Base-by-base conservation (phyloP, 1,140 invertebrate species). In the Drosophila tristis region DNA sequence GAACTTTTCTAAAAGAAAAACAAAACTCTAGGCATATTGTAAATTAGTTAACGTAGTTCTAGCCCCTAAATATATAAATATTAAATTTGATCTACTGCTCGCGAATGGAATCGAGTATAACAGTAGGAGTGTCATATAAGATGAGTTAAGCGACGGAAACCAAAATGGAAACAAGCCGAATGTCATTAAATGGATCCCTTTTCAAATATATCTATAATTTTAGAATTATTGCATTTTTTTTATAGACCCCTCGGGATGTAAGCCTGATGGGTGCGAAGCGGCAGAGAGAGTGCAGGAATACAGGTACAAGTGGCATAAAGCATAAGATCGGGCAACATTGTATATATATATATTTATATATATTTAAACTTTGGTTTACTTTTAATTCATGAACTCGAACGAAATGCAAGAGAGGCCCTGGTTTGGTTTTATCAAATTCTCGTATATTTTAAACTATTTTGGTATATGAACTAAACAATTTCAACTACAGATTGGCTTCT, bases 1-100 rank as follows among this genome's bases (percentile, higher is more conserved):
- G 7, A 61, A 70, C 42, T 76, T 76, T 86, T 86, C 78, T 82
- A 6, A 63, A 78, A 87, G 82, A 59, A 80, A 75, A 86, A 62
- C 50, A 63, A 81, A 76, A 56, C 42, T 23, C 48, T 73, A 73
- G 51, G 13, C 6, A 20, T 57, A 74, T 54, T 54, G 26, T 26
- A 29, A 51, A 25, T 57, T 16, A 58, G 44, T 26, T 9, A 42
- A 35, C 51, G 35, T 62, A 73, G 13, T 55, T 64, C 25, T 66
- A 62, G 13, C 26, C 9, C 57, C 43, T 60, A 63, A 66, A 39
- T 68, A 60, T 43, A 4, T 5, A 31, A 47, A 67, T 51, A 7
- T 55, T 26, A 39, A 31, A 47, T 26, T 64, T 74, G 23, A 50
- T 64, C 48, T 74, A 61, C 29, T 55, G 54, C 54, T 77, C 51